Conservation (phyloP, 2,888 invertebrate genomes). For the Napeogenes sylphis region DNA sequence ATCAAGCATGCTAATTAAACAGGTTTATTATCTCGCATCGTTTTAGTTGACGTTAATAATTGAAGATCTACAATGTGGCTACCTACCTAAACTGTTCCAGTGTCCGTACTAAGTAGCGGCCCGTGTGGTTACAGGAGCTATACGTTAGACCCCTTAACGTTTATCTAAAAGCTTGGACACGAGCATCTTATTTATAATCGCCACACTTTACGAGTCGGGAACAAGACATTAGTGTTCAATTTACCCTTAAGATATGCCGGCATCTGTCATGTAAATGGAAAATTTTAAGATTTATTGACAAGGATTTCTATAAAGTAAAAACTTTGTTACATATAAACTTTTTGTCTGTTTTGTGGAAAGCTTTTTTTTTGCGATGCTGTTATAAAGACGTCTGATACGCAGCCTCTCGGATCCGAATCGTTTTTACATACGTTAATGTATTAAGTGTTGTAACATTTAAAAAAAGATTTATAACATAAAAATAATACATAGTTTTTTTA, state of each 20-base stretch:
- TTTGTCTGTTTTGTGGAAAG: no score
- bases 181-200: slow-evolving; percentile 50
- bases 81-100: not conserved
- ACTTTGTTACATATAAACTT: no score
- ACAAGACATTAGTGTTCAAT: slow-evolving; percentile 44
- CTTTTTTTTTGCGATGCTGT: no score
- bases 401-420: no score
- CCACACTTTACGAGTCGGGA: slow-evolving; percentile 41
- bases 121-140: slow-evolving; percentile 38
- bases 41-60: no score
- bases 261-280: not conserved
- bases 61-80: not conserved
- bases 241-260: slow-evolving; percentile 5
- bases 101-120: not conserved
- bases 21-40: not conserved
- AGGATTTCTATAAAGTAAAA: not conserved
- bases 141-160: slow-evolving; percentile 46
- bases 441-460: no score
- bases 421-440: no score
- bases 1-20: not conserved
- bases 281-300: not conserved
- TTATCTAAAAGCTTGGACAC: slow-evolving; percentile 52
- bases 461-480: no score
- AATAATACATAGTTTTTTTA: no score
- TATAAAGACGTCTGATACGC: no score